Base-by-base conservation (phyloP, 2,113 vertebrate genomes). In the Vidua chalybeata region DNA sequence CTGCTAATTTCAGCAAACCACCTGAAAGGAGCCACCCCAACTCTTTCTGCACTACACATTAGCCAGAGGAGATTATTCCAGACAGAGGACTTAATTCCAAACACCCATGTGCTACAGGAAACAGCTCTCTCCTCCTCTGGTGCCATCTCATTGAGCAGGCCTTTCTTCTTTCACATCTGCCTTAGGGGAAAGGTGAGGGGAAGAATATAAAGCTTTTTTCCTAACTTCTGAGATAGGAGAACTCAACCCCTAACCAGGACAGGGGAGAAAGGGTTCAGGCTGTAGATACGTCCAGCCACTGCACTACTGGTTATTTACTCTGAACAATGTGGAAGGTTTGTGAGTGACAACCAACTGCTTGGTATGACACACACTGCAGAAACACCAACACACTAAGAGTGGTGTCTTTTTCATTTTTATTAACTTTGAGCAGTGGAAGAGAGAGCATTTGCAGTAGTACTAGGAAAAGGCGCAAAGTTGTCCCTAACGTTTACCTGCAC, bases 111-210 rank as follows among this genome's bases (percentile, higher is more conserved):
- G 0, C 49, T 72, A 56, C 31, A 80, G 49, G 31, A 89, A 80
- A 56, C 41, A 33, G 30, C 19, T 67, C 27, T 35, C 35, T 85
- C 68, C 51, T 67, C 41, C n/a, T 89, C 67, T 56, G 17, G 33
- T 49, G 9, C 46, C 61, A 69, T 30, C 12, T 81, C 39, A 64
- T 5, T 1, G 6, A 87, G 63, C 2, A 2, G 1, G 0, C 22
- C 54, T 41, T 85, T 45, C 33, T 87, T 52, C 48, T 67, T 77
- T 55, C 62, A 69, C 39, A 73, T 13, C 19, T 52, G 75, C 67
- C 26, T 1, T 35, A 48, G 5, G 7, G 28, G 15, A 13, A 83
- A 85, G 10, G 17, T 31, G 5, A 10, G 13, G 20, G 30, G 11
- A 81, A 75, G 27, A 45, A 19, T 24, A n/a, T 13, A 63, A 79